Evolutionary conservation across 2,888 invertebrate species (phyloP), one percentile per base, ranked within the genome.

Genomic region (Leucophora obtusa): DNA sequence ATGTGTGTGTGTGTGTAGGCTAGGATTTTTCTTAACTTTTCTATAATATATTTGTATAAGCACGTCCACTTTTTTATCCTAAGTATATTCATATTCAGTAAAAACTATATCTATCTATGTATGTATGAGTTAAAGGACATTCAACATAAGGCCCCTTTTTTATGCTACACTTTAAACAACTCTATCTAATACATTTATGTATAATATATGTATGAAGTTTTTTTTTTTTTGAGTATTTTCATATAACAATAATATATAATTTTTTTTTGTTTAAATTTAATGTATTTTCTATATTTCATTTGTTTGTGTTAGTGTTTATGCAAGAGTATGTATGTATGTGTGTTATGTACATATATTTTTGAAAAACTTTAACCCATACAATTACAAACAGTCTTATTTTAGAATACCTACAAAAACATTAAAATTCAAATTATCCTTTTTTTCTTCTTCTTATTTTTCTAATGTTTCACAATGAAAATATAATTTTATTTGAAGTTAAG

Each of bases 281-380:
- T 87, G 88, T 87, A 86, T 88, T 87, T 88, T 87, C 88, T 86
- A 87, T 87, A 85, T 69, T 66, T 54, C 62, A 59, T 35, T 50
- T 28, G 28, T 28, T 28, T 28, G 28, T 17, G 60, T 69, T 9
- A 14, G 59, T 68, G 59, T 56, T 54, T 21, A 51, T 50, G 65
- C 65, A 71, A 73, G 71, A 63, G 28, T 47, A 38, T 59, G 50
- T 47, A 38, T 59, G 50, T 51, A 38, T 70, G 28, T n/a, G 21
- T 51, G 33, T 18, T 59, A 33, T 28, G 17, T 7, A 21, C 8
- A 10, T 54, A 43, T 59, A 59, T 15, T 10, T 47, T 51, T 21
- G 24, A 43, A 24, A 50, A 28, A 59, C 66, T 47, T 47, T 47
- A 47, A 62, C 68, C 62, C 62, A 62, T 60, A 78, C 63, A 63